A percentile compares a stretch with the other conserved stretches of the same genome.
phyloP scores from a whole-genome alignment of 2,113 vertebrate genomes.

The Corythoichthys intestinalis region DNA sequence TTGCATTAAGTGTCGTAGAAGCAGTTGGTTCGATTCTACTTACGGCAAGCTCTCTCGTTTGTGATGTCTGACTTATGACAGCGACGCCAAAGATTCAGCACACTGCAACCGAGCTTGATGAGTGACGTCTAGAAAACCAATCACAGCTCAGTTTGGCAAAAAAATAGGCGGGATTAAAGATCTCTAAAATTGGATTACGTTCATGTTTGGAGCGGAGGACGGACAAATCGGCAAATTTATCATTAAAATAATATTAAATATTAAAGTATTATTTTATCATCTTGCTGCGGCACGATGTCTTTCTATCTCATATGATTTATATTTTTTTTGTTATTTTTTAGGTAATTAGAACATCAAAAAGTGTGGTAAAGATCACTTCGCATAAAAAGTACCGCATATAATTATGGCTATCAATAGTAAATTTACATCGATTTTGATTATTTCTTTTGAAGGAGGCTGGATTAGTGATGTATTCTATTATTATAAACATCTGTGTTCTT shows the following conservation, averaged over 20 bases:
- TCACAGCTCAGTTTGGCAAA: not conserved
- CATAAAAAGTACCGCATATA: too few species aligned
- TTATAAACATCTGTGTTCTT: too few species aligned
- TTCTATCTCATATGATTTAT: too few species aligned
- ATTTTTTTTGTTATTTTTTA: too few species aligned
- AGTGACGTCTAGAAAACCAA: conserved; percentile 29
- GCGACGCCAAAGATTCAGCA: conserved; percentile 29
- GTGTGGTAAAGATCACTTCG: too few species aligned
- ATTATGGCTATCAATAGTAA: too few species aligned
- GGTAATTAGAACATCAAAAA: too few species aligned
- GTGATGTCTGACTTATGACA: conserved; percentile 55
- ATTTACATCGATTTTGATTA: too few species aligned
- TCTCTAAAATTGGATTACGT: not conserved
- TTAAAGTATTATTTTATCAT: not conserved
- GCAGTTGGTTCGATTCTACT: not conserved
- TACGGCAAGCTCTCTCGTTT: not conserved
- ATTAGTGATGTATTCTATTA: too few species aligned
- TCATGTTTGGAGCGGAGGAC: not conserved
- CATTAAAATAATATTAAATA: not conserved
- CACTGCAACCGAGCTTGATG: conserved; percentile 39
- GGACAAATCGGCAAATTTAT: not conserved
- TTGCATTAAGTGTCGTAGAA: conserved; percentile 15
- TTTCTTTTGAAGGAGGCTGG: too few species aligned
- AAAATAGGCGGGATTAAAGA: conserved; percentile 4
- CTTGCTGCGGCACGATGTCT: too few species aligned